These are phyloP conservation scores for Ostrea denselamellosa DNA, from an alignment of 1,140 invertebrate species.

Conservation along the genomic window DNA sequence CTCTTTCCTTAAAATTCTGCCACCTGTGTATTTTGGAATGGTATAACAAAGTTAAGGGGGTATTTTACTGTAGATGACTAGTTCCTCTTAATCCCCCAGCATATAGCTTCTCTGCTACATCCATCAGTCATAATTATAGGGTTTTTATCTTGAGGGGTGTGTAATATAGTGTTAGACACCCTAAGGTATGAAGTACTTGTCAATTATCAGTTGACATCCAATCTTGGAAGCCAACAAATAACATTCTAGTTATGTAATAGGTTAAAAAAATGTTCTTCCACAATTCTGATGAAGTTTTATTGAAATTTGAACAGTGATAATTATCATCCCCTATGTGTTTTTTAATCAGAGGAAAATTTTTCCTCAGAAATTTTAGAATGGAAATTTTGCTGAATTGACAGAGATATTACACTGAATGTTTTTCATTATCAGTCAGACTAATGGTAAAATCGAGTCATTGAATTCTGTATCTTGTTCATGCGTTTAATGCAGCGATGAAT, in stretches of 20 bases:
- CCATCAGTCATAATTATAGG: not conserved
- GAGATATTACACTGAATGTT: constrained; percentile 17
- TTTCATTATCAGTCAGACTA: constrained; percentile 28
- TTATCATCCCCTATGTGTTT: constrained; percentile 22
- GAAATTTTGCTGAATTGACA: not conserved
- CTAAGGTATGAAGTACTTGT: constrained; percentile 13
- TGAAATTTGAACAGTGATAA: constrained; percentile 16
- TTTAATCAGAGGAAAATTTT: constrained; percentile 8
- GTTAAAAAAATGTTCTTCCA: not conserved
- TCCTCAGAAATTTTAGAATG: constrained; percentile 16
- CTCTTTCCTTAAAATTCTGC: not conserved
- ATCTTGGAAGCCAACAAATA: constrained; percentile 19
- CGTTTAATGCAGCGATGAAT: constrained; percentile 32
- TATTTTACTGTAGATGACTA: not conserved
- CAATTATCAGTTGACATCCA: constrained; percentile 21
- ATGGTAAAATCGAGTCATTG: constrained; percentile 21
- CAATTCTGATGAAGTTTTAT: not conserved
- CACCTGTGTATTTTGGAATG: constrained; percentile 12
- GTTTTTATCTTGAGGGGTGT: not conserved
- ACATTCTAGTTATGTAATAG: constrained; percentile 18
- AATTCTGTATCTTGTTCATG: constrained; percentile 1
- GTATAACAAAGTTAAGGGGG: not conserved
- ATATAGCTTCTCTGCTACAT: not conserved
- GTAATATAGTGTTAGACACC: constrained; percentile 11
- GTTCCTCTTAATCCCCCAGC: not conserved